A percentile compares a stretch with the other conserved stretches of the same genome.
phyloP scores from a whole-genome alignment of 2,888 invertebrate genomes.

The Spatulosminthurus flaviceps region DNA sequence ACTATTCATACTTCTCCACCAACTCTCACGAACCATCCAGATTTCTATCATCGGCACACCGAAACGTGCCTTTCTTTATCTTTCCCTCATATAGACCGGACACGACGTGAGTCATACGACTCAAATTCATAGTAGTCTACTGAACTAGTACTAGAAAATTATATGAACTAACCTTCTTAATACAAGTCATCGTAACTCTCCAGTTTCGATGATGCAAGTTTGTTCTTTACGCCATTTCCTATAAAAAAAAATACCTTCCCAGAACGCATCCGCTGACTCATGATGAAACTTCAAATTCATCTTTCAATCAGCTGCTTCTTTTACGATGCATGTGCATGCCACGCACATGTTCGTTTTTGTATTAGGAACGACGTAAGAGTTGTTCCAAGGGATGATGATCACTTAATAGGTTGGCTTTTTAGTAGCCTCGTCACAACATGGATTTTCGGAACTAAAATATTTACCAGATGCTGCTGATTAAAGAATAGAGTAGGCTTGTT shows the following conservation, averaged over 20 bases:
- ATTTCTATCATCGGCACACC: not conserved
- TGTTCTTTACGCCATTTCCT: not conserved
- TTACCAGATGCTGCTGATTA: conserved; percentile 18
- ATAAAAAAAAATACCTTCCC: not conserved
- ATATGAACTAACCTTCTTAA: not conserved
- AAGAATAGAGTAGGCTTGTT: not conserved
- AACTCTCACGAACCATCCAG: not conserved
- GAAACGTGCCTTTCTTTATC: no score
- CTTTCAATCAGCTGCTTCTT: not conserved
- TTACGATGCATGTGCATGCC: not conserved
- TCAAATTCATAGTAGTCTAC: not conserved
- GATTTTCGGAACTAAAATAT: not conserved
- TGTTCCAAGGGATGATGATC: no score
- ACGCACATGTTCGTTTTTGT: no score
- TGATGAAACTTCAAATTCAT: not conserved
- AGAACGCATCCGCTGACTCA: not conserved
- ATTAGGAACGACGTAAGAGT: no score
- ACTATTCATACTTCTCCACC: not conserved
- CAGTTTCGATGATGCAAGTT: not conserved
- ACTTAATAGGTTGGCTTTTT: no score
- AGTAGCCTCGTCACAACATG: not conserved
- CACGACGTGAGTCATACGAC: not conserved
- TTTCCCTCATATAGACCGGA: not conserved
- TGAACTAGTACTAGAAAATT: not conserved
- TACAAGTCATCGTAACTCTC: conserved; percentile 1